Percentiles rank a stretch among this genome's conserved stretches.
These are phyloP conservation scores for Onychomys leucogaster DNA, from an alignment of 2,797 vertebrate genomes.

Conservation along the genomic window DNA sequence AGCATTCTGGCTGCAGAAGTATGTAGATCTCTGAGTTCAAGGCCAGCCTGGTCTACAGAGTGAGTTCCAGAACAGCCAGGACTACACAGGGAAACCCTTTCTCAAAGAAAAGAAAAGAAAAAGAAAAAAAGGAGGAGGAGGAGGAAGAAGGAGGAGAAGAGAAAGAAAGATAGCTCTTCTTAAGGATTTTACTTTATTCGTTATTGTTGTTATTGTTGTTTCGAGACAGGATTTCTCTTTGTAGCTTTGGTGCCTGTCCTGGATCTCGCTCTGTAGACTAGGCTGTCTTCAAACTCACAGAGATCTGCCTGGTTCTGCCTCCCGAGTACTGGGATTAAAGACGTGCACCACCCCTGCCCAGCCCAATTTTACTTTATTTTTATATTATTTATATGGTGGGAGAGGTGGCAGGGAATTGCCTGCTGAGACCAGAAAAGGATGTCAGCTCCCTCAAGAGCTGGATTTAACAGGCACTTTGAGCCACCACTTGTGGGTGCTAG, in stretches of 20 bases:
- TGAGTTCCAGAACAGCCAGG: neutral
- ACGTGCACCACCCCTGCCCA: too few relatives aligned
- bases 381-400: neutral
- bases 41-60: neutral
- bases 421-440: neutral
- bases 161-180: neutral
- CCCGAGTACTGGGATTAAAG: too few relatives aligned
- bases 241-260: too few relatives aligned
- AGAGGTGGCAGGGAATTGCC: neutral
- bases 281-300: too few relatives aligned
- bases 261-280: too few relatives aligned
- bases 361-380: neutral
- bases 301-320: too few relatives aligned
- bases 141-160: accelerated
- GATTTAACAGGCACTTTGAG: neutral
- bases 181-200: neutral
- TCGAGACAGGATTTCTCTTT: too few relatives aligned
- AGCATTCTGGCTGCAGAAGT: neutral
- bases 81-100: neutral
- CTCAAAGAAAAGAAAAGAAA: neutral
- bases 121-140: neutral
- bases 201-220: too few relatives aligned
- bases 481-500: neutral
- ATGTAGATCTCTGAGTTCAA: neutral
- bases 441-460: neutral